Percentiles rank a stretch among this genome's conserved stretches.
Conservation (phyloP, 1,140 invertebrate species). For the Eumeta japonica region DNA sequence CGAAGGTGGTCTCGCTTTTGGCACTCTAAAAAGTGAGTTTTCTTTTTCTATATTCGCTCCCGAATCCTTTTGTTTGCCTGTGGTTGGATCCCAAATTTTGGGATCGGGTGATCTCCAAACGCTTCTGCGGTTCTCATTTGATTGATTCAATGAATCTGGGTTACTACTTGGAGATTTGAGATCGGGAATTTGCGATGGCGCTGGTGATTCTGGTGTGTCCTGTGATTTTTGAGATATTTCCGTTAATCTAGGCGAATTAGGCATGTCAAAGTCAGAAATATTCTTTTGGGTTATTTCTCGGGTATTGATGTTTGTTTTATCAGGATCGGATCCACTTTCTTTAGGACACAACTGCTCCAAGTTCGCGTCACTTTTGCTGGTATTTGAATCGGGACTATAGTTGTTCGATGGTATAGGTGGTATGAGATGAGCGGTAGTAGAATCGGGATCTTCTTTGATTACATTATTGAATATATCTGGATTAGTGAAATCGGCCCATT, state of each 20-base stretch:
- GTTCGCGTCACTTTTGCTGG: conserved; percentile 40
- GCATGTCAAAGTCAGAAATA: conserved; percentile 43
- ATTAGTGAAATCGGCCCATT: conserved; percentile 58
- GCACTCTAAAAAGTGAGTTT: conserved; percentile 63
- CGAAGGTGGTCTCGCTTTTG: conserved; percentile 66
- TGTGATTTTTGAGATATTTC: conserved; percentile 47
- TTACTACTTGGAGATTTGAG: conserved; percentile 33
- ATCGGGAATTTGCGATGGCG: conserved; percentile 31
- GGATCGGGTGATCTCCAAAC: conserved; percentile 52
- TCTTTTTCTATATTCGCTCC: conserved; percentile 32
- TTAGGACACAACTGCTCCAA: conserved; percentile 29
- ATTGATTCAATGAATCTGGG: conserved; percentile 24
- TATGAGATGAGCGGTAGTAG: conserved; percentile 61
- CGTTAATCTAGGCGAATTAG: conserved; percentile 40
- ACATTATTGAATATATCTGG: conserved; percentile 50
- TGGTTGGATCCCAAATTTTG: conserved; percentile 41
- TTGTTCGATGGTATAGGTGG: conserved; percentile 49
- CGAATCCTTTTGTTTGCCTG: conserved; percentile 30
- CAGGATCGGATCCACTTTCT: conserved; percentile 22
- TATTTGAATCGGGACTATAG: conserved; percentile 54
- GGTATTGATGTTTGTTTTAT: conserved; percentile 25
- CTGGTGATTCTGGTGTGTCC: conserved; percentile 36
- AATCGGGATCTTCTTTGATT: conserved; percentile 66
- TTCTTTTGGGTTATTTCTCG: conserved; percentile 22
- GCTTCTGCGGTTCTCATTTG: conserved; percentile 29